Conservation (phyloP, 2,797 vertebrate species). For the Rhadinocentrus ornatus region DNA sequence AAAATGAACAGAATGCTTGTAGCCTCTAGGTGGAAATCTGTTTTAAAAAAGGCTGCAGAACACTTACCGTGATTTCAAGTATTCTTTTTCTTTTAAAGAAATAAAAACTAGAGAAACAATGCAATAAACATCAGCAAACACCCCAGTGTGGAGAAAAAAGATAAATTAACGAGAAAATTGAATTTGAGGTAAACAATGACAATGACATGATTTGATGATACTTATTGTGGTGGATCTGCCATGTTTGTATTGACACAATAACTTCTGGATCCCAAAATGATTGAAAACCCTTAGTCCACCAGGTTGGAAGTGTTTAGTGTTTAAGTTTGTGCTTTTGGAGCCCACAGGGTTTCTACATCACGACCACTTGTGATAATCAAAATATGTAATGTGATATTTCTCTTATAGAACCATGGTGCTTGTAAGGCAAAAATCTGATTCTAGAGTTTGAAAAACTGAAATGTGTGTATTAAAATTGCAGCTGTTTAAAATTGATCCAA, state of each 20-base stretch:
- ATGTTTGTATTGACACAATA: conserved; percentile 44
- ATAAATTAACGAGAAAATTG: conserved; percentile 5
- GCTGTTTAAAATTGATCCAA: conserved; percentile 62
- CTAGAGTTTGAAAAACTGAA: conserved; percentile 57
- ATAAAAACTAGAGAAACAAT: conserved; percentile 23
- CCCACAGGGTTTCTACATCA: conserved; percentile 71
- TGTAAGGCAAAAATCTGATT: conserved; percentile 76
- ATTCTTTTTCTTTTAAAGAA: conserved; percentile 35
- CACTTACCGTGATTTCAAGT: conserved; percentile 71
- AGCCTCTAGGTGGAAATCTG: conserved; percentile 67
- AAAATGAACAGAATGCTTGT: conserved; percentile 70
- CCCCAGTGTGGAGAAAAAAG: neutral
- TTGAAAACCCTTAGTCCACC: conserved; percentile 76
- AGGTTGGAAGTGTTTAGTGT: conserved; percentile 78
- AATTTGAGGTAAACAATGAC: conserved; percentile 22
- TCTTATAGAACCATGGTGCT: conserved; percentile 68
- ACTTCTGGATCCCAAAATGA: conserved; percentile 66
- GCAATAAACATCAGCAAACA: conserved; percentile 11
- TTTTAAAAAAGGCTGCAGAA: conserved; percentile 70
- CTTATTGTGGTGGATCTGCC: conserved; percentile 41
- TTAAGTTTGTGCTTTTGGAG: conserved; percentile 81
- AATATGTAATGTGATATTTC: conserved; percentile 62
- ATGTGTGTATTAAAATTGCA: conserved; percentile 71
- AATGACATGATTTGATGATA: conserved; percentile 12
- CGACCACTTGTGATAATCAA: conserved; percentile 54